A percentile compares a stretch with the other conserved stretches of the same genome.
phyloP scores from a whole-genome alignment of 2,797 vertebrate species.

The Helostoma temminkii region DNA sequence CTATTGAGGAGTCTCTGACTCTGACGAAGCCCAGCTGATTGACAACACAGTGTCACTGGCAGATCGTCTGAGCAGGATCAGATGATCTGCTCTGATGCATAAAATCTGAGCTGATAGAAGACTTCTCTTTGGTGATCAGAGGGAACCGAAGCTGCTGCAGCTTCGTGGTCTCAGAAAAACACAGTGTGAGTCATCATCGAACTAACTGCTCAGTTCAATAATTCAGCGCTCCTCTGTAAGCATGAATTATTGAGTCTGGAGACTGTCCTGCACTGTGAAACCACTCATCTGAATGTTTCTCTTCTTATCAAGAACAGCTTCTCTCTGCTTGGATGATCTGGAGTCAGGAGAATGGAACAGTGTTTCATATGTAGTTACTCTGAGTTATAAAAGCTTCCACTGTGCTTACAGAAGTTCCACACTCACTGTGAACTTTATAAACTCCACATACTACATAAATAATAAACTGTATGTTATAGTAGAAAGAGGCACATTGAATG shows the following conservation, averaged over 20 bases:
- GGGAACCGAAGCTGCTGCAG: slow-evolving; percentile 18
- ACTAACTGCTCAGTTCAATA: slow-evolving; percentile 70
- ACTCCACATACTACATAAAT: too few species aligned
- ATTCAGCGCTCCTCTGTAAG: slow-evolving; percentile 69
- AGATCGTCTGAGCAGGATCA: too few species aligned
- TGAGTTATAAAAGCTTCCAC: neutral
- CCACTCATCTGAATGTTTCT: slow-evolving; percentile 29
- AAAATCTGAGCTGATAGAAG: slow-evolving; percentile 15
- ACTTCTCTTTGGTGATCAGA: slow-evolving; percentile 38
- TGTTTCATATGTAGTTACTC: neutral
- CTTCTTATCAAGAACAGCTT: slow-evolving; percentile 28
- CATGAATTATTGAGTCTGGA: slow-evolving; percentile 74
- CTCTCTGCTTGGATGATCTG: slow-evolving; percentile 3
- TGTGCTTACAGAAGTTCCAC: too few species aligned
- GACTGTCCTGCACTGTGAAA: slow-evolving; percentile 42
- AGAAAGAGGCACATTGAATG: too few species aligned
- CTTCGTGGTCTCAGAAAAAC: slow-evolving; percentile 40
- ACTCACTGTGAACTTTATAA: neutral
- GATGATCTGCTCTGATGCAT: slow-evolving; percentile 19
- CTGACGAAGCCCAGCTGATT: neutral
- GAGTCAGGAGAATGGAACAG: neutral
- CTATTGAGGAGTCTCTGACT: neutral
- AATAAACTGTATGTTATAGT: too few species aligned
- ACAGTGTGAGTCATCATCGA: slow-evolving; percentile 43
- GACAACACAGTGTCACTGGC: neutral